phyloP scores from a whole-genome alignment of 2,888 invertebrate genomes.

The Hofmannophila pseudospretella region DNA sequence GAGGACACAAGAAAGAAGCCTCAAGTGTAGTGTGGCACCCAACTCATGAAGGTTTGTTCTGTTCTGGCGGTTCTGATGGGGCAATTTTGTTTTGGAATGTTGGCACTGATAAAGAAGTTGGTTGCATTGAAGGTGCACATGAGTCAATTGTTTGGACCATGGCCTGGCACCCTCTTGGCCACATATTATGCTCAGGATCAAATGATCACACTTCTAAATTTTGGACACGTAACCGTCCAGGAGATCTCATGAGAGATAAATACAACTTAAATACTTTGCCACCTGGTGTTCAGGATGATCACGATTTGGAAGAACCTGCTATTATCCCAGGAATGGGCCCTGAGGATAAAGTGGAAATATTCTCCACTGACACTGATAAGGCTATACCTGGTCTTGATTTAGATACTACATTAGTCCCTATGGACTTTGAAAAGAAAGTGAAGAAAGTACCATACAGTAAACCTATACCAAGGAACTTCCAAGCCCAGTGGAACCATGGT shows the following conservation, averaged over 20 bases:
- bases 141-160: slow-evolving; percentile 99
- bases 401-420: slow-evolving; percentile 80
- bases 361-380: slow-evolving; percentile 77
- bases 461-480: slow-evolving; percentile 97
- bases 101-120: slow-evolving; percentile 98
- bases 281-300: slow-evolving; percentile 81
- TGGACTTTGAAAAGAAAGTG: slow-evolving; percentile 84
- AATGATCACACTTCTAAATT: slow-evolving; percentile 99
- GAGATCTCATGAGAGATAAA: slow-evolving; percentile 98
- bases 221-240: slow-evolving; percentile 99
- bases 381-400: slow-evolving; percentile 93
- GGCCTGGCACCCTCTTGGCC: slow-evolving; percentile 99
- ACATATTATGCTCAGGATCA: slow-evolving; percentile 99
- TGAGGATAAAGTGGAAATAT: slow-evolving; percentile 92
- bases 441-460: slow-evolving; percentile 96
- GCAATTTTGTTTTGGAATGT: slow-evolving; percentile 99
- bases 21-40: slow-evolving; percentile 99
- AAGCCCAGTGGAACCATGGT: slow-evolving; percentile 96
- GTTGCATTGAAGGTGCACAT: slow-evolving; percentile 98
- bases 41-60: slow-evolving; percentile 96
- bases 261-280: slow-evolving; percentile 96
- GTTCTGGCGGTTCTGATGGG: slow-evolving; percentile 99
- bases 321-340: slow-evolving; percentile 98
- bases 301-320: slow-evolving; percentile 84
- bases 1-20: slow-evolving; percentile 99